A percentile compares a stretch with the other conserved stretches of the same genome.
phyloP scores from a whole-genome alignment of 2,888 invertebrate species.

The Pandemis corylana region DNA sequence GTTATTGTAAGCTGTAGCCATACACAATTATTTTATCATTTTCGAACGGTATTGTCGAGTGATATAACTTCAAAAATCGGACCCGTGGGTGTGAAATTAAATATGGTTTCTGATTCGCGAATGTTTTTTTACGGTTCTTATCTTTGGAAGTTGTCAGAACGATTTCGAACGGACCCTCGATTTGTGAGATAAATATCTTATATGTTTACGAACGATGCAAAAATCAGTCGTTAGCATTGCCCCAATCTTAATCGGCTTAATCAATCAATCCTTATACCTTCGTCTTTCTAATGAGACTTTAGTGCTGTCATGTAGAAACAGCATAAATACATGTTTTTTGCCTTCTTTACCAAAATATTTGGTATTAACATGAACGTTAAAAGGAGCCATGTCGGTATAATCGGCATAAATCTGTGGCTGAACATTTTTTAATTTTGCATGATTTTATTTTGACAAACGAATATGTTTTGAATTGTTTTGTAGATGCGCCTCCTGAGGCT shows the following conservation, averaged over 20 bases:
- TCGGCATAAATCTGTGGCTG: no score
- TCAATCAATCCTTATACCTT: conserved; percentile 32
- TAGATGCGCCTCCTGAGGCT: no score
- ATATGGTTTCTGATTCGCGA: conserved; percentile 20
- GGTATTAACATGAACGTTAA: no score
- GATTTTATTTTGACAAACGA: no score
- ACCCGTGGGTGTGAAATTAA: conserved; percentile 13
- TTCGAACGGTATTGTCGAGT: not conserved
- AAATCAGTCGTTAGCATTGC: conserved; percentile 3
- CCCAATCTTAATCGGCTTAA: conserved; percentile 33
- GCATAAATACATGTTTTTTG: no score
- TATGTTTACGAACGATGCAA: conserved; percentile 14
- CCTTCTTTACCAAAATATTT: no score
- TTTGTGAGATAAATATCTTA: conserved; percentile 20
- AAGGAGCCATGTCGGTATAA: no score
- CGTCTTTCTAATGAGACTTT: conserved; percentile 40
- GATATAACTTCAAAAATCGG: no score
- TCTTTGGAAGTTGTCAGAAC: conserved; percentile 20
- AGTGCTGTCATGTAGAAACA: conserved; percentile 21
- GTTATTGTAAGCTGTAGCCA: no score
- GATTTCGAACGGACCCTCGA: conserved; percentile 27
- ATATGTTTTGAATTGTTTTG: no score
- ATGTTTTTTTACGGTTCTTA: conserved; percentile 18
- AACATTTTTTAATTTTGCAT: no score
- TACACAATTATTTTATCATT: no score